Evolutionary conservation across 2,113 vertebrate genomes (phyloP), one percentile per base, ranked within the genome.

Genomic region (Theristicus caerulescens): DNA sequence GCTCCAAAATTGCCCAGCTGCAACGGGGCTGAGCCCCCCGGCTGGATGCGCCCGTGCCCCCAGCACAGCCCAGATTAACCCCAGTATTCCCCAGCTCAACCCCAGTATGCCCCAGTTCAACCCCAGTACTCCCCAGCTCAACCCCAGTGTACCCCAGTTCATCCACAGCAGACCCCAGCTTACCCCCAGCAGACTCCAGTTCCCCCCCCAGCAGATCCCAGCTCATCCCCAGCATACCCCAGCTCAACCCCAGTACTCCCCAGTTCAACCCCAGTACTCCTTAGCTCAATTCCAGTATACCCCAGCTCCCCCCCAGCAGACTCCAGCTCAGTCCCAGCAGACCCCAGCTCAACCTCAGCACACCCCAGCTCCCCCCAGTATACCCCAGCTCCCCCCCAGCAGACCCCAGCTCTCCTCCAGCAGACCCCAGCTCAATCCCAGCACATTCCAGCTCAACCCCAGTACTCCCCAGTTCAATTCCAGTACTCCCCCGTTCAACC

Each of bases 301-400:
- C 51, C 49, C 11, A 32, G 29, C 0, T 3, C 31, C n/a, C n/a
- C n/a, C n/a, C 40, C 40, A 42, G 40, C 40, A 42, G 12, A 42
- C 40, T 12, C 40, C 40, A 47, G 47, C 19, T 47, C 47, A 47
- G 21, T 9, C 9, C 46, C 46, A 47, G 46, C 16, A 42, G 11
- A 13, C 40, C 40, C 12, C 24, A 26, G 25, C 6, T 51, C 6
- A 14, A 8, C 25, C 51, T 58, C 44, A 13, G 66, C 14, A 31
- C 19, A 10, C 7, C 59, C 19, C 66, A 66, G 52, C 34, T 58
- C n/a, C n/a, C n/a, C 1, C 54, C 40, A 52, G 49, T 11, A 29
- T 9, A 16, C 2, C 21, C 54, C n/a, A 79, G 10, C 18, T 61
- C 61, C 17, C 2, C 2, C 0, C 7, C 27, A 31, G 2, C 10